Conservation (phyloP, 2,888 invertebrate genomes). For the Acronicta alni region DNA sequence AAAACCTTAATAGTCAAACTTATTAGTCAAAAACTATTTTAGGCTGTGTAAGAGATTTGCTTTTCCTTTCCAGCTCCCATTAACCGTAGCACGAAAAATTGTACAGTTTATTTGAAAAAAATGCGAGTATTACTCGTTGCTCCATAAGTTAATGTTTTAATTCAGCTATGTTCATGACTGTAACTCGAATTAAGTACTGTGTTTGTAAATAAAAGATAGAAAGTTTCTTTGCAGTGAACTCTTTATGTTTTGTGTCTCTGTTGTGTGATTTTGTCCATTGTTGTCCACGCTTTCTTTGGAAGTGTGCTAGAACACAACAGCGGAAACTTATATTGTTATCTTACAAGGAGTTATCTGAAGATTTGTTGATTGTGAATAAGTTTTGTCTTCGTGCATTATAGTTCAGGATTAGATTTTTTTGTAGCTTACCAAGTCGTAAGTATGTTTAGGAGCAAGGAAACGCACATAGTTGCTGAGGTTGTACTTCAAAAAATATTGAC, state of each 20-base stretch:
- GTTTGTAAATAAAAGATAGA: conserved; percentile 54
- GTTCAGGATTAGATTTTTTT: too few relatives aligned
- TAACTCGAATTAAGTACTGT: conserved; percentile 19
- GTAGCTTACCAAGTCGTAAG: too few relatives aligned
- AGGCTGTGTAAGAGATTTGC: too few relatives aligned
- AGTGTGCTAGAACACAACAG: conserved; percentile 40
- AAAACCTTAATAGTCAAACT: too few relatives aligned
- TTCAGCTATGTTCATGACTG: conserved; percentile 5
- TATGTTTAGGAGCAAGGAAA: too few relatives aligned
- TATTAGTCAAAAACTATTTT: too few relatives aligned
- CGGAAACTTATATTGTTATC: conserved; percentile 13
- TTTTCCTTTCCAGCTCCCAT: not conserved
- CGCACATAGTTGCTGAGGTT: too few relatives aligned
- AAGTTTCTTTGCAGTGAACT: conserved; percentile 40
- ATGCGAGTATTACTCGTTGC: too few relatives aligned
- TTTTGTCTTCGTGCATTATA: too few relatives aligned
- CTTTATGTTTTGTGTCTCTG: conserved; percentile 39
- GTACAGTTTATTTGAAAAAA: too few relatives aligned
- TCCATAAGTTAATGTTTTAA: not conserved
- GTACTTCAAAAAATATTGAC: too few relatives aligned
- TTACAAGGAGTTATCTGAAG: not conserved
- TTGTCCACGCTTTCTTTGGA: conserved; percentile 56
- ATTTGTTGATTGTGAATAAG: too few relatives aligned
- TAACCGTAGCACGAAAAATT: not conserved
- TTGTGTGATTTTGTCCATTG: conserved; percentile 33